These are phyloP conservation scores for Electrophaes corylata DNA, from an alignment of 2,888 invertebrate genomes.

Conservation along the genomic window DNA sequence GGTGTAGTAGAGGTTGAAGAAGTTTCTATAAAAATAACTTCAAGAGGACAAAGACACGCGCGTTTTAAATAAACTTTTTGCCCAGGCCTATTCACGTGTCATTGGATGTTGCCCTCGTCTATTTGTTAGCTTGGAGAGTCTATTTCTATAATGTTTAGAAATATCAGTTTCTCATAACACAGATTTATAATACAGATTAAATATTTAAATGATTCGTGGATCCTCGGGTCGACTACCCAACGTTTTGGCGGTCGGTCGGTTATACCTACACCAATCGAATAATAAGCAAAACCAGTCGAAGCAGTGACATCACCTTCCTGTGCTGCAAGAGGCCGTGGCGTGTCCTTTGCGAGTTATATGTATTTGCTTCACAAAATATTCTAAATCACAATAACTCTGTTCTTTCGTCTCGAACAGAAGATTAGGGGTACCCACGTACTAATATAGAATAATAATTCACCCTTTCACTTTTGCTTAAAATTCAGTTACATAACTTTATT, in stretches of 20 bases:
- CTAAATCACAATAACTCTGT: slow-evolving; percentile 2
- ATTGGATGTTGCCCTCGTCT: not conserved
- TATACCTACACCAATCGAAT: slow-evolving; percentile 66
- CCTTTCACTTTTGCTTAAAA: not conserved
- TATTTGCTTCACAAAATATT: slow-evolving; percentile 30
- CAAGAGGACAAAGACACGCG: too few species aligned
- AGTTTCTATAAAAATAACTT: too few species aligned
- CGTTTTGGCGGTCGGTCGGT: slow-evolving; percentile 59
- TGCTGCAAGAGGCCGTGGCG: slow-evolving; percentile 67
- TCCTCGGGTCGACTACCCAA: slow-evolving; percentile 54
- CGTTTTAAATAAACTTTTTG: not conserved
- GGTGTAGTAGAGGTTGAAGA: too few species aligned
- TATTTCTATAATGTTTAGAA: slow-evolving; percentile 2
- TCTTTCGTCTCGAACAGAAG: too few species aligned
- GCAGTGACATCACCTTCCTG: slow-evolving; percentile 81
- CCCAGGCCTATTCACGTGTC: not conserved
- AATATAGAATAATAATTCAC: not conserved
- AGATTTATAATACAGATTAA: slow-evolving; percentile 11
- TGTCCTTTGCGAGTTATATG: slow-evolving; percentile 61
- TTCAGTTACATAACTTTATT: too few species aligned
- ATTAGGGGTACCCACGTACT: too few species aligned
- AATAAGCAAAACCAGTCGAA: slow-evolving; percentile 79
- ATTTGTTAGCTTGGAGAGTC: not conserved
- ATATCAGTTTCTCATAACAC: slow-evolving; percentile 8
- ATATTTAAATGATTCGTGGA: slow-evolving; percentile 22